Percentiles rank a stretch among this genome's conserved stretches.
Conservation (phyloP, 2,888 invertebrate species). For the Margaritifera margaritifera region DNA sequence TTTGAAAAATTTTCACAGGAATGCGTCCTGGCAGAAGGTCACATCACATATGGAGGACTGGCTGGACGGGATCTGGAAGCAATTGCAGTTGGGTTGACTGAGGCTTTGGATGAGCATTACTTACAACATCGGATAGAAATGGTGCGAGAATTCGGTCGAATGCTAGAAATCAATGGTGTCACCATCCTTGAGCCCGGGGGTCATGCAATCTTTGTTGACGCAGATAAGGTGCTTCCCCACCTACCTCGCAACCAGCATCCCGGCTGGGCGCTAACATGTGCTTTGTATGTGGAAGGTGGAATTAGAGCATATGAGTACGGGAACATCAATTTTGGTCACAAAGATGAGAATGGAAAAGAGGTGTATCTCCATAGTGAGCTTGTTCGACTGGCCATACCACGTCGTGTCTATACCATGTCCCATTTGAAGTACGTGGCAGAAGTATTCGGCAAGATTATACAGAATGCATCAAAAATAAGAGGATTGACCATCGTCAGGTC, state of each 20-base stretch:
- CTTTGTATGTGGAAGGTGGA: constrained; percentile 15
- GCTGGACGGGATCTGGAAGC: constrained; percentile 25
- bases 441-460: too few relatives aligned
- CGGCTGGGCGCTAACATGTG: constrained; percentile 15
- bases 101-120: constrained; percentile 18
- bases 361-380: constrained; percentile 3
- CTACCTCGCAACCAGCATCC: constrained; percentile 1
- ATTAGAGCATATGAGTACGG: background rate
- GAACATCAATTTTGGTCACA: background rate
- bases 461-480: too few relatives aligned
- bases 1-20: constrained; percentile 1
- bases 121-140: constrained; percentile 11
- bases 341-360: background rate
- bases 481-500: too few relatives aligned
- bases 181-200: constrained; percentile 15
- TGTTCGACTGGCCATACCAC: constrained; percentile 14
- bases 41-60: constrained; percentile 24
- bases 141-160: constrained; percentile 5
- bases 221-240: constrained; percentile 7
- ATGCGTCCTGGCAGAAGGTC: constrained; percentile 14
- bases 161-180: constrained; percentile 8
- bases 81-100: constrained; percentile 12
- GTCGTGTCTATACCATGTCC: constrained; percentile 10
- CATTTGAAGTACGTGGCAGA: constrained; percentile 4
- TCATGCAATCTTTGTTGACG: constrained; percentile 17